A percentile compares a stretch with the other conserved stretches of the same genome.
Conservation (phyloP, 2,797 vertebrate genomes). For the Mus caroli region DNA sequence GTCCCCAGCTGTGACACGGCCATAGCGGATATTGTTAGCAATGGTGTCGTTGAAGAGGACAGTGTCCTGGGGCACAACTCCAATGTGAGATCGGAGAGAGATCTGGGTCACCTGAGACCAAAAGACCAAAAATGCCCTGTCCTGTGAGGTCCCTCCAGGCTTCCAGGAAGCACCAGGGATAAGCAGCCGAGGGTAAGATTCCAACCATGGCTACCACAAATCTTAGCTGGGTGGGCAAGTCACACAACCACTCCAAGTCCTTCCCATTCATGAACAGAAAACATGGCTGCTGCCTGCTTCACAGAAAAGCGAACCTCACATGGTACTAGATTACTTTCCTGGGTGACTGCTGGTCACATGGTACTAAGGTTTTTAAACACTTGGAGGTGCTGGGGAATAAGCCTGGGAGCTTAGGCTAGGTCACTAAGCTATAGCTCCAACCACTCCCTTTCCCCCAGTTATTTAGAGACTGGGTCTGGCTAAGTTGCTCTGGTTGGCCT, state of each 20-base stretch:
- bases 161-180: not conserved
- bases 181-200: not conserved
- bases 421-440: not conserved
- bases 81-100: conserved; percentile 95
- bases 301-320: not conserved
- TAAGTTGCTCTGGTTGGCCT: not conserved
- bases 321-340: not conserved
- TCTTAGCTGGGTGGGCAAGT: not conserved
- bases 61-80: conserved; percentile 98
- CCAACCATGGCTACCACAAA: not conserved
- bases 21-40: conserved; percentile 96
- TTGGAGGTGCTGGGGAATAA: not conserved
- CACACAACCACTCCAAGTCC: not conserved
- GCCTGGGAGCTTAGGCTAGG: not conserved
- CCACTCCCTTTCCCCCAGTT: not conserved
- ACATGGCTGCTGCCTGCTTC: not conserved
- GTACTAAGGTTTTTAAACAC: not conserved
- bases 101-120: conserved; percentile 93
- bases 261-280: not conserved
- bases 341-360: not conserved
- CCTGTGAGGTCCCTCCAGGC: not conserved
- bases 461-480: not conserved
- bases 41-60: conserved; percentile 98
- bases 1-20: conserved; percentile 92
- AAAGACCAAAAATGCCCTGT: not conserved